phyloP scores from a whole-genome alignment of 2,797 vertebrate genomes.

The Bovichtus diacanthus region DNA sequence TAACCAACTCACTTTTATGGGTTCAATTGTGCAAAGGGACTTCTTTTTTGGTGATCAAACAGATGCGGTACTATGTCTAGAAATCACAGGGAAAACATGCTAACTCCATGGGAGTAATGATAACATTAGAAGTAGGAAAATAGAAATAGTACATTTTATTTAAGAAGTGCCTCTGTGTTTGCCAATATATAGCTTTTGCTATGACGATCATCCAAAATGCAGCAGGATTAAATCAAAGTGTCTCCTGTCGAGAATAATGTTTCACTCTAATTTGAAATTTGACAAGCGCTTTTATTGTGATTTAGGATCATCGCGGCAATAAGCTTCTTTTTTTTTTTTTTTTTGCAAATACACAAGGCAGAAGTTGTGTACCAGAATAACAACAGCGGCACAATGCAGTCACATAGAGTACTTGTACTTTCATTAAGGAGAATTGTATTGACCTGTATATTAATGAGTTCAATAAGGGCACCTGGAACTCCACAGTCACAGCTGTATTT shows the following conservation, averaged over 20 bases:
- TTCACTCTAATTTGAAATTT: slow-evolving; percentile 32
- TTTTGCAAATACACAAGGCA: background rate
- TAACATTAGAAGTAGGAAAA: background rate
- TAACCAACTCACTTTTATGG: slow-evolving; percentile 2
- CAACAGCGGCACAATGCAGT: background rate
- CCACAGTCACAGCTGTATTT: slow-evolving; percentile 15
- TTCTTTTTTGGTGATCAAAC: background rate
- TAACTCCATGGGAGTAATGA: background rate
- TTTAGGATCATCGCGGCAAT: background rate
- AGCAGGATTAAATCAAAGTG: slow-evolving; percentile 22
- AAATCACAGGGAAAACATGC: background rate
- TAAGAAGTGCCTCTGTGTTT: background rate
- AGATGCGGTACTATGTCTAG: background rate
- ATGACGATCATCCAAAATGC: slow-evolving; percentile 14
- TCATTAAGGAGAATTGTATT: slow-evolving; percentile 3
- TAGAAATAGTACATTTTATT: background rate
- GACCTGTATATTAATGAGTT: slow-evolving; percentile 28
- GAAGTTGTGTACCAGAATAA: background rate
- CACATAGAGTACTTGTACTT: background rate
- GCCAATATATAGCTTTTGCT: background rate
- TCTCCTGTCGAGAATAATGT: background rate
- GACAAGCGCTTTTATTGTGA: slow-evolving; percentile 3
- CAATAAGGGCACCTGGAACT: slow-evolving; percentile 9
- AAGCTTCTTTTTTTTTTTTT: too few species aligned
- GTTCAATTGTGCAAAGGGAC: background rate